Percentiles rank a stretch among this genome's conserved stretches.
Conservation (phyloP, 2,888 invertebrate genomes). For the Drosophila macrospina region DNA sequence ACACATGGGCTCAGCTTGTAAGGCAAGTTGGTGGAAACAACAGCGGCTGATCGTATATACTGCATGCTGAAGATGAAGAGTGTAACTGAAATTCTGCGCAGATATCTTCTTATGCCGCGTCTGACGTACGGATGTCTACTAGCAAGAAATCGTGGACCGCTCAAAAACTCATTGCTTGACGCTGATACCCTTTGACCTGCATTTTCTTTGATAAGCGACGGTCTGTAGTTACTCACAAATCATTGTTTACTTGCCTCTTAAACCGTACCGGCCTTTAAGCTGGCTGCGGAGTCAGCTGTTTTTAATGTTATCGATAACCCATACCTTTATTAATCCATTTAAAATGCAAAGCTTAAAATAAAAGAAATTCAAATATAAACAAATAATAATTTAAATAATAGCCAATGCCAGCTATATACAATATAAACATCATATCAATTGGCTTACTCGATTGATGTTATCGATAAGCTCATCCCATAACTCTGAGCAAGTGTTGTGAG, state of each 20-base stretch:
- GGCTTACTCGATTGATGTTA: constrained; percentile 5
- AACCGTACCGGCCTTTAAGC: constrained; percentile 10
- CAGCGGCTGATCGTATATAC: constrained; percentile 13
- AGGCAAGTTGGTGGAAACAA: constrained; percentile 2
- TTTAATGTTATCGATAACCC: constrained; percentile 24
- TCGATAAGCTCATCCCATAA: constrained; percentile 17
- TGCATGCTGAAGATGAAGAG: constrained; percentile 41
- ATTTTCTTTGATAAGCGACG: constrained; percentile 47
- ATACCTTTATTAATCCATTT: background rate
- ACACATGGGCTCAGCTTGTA: constrained; percentile 31
- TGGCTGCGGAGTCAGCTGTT: constrained; percentile 34
- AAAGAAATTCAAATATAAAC: background rate
- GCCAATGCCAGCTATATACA: background rate
- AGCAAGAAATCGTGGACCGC: constrained; percentile 17
- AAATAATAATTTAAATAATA: background rate
- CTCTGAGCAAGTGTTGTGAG: constrained; percentile 13
- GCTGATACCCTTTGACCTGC: constrained; percentile 57
- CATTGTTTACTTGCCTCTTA: constrained; percentile 47
- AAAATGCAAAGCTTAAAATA: background rate
- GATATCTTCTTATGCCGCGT: constrained; percentile 32
- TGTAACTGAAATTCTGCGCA: constrained; percentile 11
- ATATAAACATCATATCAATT: background rate
- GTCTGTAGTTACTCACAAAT: constrained; percentile 6
- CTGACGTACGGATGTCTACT: constrained; percentile 39
- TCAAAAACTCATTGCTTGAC: constrained; percentile 2